Evolutionary conservation across 2,797 vertebrate species (phyloP), one percentile per base, ranked within the genome.

Genomic region (Micropoecilia bifurca): DNA sequence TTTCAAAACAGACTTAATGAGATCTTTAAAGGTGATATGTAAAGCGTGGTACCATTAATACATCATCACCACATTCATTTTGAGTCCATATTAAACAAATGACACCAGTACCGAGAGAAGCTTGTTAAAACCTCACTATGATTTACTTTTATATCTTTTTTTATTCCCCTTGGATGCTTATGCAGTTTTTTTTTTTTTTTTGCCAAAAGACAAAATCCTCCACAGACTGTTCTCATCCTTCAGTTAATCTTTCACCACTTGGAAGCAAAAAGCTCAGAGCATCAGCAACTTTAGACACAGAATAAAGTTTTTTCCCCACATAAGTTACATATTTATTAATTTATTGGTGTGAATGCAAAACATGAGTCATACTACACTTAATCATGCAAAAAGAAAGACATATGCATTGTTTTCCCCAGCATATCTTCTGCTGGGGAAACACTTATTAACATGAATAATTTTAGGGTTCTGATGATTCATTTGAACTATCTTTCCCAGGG

Each of bases 381-480:
- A 85, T 71, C 93, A 95, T 95, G 94, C 94, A 71, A 43, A 41
- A 1, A 75, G 3, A 78, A 59, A 79, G 71, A 78, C 41, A 87
- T 80, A 84, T 90, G 90, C 82, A 85, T 41, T 75, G 33, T 55
- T 53, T 22, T 50, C 50, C 45, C 45, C 66, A 78, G 53, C 36
- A 81, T 41, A 81, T 75, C 50, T 82, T 16, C 43, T 22, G 8
- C 8, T 43, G 66, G 22, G 3, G 22, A 41, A 66, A 66, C 68
- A 16, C 25, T 71, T 22, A 28, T 71, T 28, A 45, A 13, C 25
- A 9, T 12, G 25, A 7, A 28, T 16, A 28, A 45, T 69, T 45
- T 68, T 3, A 36, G 12, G 12, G 25, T n/a, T 71, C 22, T 45
- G 6, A 45, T n/a, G 22, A 71, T 71, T 43, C 3, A 45, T 45